These are phyloP conservation scores for Ischnura elegans DNA, from an alignment of 2,888 invertebrate genomes.

Conservation along the genomic window DNA sequence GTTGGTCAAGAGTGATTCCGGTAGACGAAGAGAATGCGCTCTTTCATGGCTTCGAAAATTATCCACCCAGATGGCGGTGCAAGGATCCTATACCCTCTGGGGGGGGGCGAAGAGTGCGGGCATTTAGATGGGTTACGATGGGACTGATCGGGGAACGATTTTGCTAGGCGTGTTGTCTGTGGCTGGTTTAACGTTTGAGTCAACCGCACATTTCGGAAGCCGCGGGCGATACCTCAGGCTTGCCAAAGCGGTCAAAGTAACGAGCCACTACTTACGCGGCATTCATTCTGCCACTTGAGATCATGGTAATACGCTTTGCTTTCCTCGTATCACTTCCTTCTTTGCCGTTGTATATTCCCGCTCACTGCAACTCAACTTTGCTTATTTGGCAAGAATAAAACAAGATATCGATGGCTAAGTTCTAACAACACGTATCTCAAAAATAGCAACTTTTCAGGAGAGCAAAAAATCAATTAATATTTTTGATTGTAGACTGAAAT, in stretches of 20 bases:
- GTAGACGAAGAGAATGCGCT: background rate
- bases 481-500: no score
- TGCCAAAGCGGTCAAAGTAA: conserved; percentile 5
- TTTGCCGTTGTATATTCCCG: no score
- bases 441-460: no score
- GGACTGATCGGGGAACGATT: background rate
- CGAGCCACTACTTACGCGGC: background rate
- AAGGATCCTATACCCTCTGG: background rate
- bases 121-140: background rate
- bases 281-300: no score
- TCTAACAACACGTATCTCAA: no score
- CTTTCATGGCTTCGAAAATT: conserved; percentile 44
- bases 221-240: background rate
- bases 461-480: no score
- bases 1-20: conserved; percentile 18
- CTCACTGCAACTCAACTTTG: no score
- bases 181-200: background rate
- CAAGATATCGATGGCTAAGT: no score
- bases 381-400: no score
- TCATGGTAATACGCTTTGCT: no score
- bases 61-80: conserved; percentile 26
- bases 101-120: background rate
- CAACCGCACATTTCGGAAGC: background rate
- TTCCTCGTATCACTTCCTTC: no score
- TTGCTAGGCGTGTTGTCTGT: background rate